Evolutionary conservation across 2,888 invertebrate species (phyloP).

Genomic region (Siphonodentalium dalli): DNA sequence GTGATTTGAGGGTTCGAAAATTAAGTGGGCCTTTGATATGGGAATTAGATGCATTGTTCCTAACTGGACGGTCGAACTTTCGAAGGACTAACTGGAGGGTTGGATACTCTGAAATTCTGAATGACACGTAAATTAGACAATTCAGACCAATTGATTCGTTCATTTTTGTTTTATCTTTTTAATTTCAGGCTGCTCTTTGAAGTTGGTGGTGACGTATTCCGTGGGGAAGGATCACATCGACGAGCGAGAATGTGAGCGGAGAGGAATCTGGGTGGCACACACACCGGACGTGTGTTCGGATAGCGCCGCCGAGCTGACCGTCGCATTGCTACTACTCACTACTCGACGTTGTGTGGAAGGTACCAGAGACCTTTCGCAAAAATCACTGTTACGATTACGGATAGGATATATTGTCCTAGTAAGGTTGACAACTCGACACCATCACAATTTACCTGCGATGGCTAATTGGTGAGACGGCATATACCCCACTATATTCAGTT

Average conservation of each 20-base stretch:
- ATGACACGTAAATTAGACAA: neutral
- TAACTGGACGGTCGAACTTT: no score
- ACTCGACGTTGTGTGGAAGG: constrained; percentile 71
- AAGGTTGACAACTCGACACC: no score
- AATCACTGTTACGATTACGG: no score
- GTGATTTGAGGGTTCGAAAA: no score
- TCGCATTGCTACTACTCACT: constrained; percentile 82
- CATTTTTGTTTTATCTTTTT: neutral
- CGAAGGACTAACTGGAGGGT: neutral
- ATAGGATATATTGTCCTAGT: no score
- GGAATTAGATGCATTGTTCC: no score
- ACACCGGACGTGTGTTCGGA: constrained; percentile 81
- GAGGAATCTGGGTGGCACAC: constrained; percentile 80
- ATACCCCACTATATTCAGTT: no score
- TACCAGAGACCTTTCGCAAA: no score
- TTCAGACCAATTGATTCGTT: neutral
- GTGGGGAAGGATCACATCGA: constrained; percentile 90
- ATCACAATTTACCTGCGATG: no score
- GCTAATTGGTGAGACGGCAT: no score
- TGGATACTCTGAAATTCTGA: neutral
- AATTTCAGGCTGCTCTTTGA: constrained; percentile 72
- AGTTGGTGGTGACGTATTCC: constrained; percentile 88
- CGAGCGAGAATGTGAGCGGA: constrained; percentile 74
- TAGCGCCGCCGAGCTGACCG: constrained; percentile 88
- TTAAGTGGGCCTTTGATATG: no score